phyloP scores from a whole-genome alignment of 2,888 invertebrate genomes.

The Diarsia brunnea region DNA sequence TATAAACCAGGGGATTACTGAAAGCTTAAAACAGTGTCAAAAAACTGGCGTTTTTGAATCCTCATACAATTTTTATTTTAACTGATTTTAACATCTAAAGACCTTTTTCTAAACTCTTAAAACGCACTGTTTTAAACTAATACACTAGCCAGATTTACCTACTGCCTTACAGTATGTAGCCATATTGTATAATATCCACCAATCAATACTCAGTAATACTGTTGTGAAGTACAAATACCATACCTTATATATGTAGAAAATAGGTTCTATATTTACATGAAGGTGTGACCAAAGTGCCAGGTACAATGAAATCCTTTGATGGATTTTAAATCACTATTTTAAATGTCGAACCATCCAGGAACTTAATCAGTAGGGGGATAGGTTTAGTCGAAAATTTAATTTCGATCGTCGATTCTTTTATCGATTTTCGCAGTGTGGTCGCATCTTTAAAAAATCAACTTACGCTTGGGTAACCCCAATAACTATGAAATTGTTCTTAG shows the following conservation, averaged over 20 bases:
- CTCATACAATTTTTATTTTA: neutral
- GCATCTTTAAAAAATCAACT: constrained; percentile 42
- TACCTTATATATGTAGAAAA: constrained; percentile 49
- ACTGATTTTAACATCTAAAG: neutral
- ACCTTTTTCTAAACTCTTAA: neutral
- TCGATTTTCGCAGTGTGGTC: constrained; percentile 22
- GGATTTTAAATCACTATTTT: neutral
- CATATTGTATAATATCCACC: constrained; percentile 64
- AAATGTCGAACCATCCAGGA: neutral
- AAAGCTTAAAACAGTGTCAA: too few species aligned
- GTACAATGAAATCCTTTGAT: neutral
- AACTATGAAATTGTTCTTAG: constrained; percentile 54
- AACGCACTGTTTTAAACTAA: neutral
- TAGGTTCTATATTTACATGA: constrained; percentile 41
- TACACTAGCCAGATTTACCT: constrained; percentile 11
- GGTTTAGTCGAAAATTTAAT: neutral
- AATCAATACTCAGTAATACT: constrained; percentile 77
- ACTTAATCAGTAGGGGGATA: neutral
- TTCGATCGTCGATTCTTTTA: neutral
- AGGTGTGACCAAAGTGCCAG: constrained; percentile 15
- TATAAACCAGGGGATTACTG: too few species aligned
- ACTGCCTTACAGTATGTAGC: constrained; percentile 25
- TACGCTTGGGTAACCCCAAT: constrained; percentile 54
- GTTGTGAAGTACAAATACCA: constrained; percentile 78
- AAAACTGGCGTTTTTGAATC: neutral